phyloP scores from a whole-genome alignment of 2,888 invertebrate genomes.

The Polyommatus icarus region DNA sequence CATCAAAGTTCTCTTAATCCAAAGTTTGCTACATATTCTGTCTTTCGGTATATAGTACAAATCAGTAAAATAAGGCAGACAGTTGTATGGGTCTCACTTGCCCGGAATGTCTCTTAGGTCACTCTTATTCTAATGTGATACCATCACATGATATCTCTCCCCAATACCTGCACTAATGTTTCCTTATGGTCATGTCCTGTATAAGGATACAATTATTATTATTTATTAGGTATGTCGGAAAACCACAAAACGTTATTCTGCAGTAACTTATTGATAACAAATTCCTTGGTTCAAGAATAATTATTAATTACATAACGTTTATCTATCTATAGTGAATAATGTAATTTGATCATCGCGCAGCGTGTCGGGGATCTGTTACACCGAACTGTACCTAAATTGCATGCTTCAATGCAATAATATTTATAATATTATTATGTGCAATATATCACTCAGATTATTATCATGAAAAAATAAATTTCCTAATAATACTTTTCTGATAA shows the following conservation, averaged over 20 bases:
- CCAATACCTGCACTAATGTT: too few relatives aligned
- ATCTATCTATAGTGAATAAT: constrained; percentile 18
- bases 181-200: too few relatives aligned
- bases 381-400: constrained; percentile 35
- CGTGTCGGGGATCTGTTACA: constrained; percentile 36
- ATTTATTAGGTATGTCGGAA: too few relatives aligned
- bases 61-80: neutral
- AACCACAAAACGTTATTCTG: neutral
- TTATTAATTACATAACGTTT: constrained; percentile 26
- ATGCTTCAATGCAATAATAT: neutral
- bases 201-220: too few relatives aligned
- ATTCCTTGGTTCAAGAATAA: neutral
- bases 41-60: too few relatives aligned
- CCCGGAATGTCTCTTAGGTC: too few relatives aligned
- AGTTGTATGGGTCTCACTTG: neutral
- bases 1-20: too few relatives aligned
- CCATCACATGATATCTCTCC: too few relatives aligned
- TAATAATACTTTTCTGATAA: neutral
- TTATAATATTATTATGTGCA: too few relatives aligned
- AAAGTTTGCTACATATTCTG: too few relatives aligned
- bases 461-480: neutral
- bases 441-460: neutral
- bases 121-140: too few relatives aligned
- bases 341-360: constrained; percentile 50
- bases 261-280: constrained; percentile 13